Evolutionary conservation across 2,797 vertebrate species (phyloP), one percentile per base, ranked within the genome.

Genomic region (Platalea minor): DNA sequence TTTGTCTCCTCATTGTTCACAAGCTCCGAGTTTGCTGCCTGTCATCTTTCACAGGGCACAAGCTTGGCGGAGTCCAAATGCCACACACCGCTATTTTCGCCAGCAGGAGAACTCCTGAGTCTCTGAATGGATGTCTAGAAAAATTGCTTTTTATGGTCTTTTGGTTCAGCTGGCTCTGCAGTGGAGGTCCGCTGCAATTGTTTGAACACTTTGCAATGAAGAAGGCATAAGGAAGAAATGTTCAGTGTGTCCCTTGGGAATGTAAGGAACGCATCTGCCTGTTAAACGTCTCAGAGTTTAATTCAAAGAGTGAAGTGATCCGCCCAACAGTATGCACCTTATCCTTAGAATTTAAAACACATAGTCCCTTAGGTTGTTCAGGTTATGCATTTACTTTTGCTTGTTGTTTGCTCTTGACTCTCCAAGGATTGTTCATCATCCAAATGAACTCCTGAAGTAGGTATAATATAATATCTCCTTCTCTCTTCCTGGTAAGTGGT

Each of bases 61-160:
- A 83, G 33, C 28, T 51, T 90, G 91, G 86, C 86, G 77, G 87
- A 51, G 63, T 75, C 75, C 81, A 89, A 90, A 91, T 86, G 73
- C 64, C 78, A 76, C 63, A 13, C 11, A 45, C 39, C 3, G 9
- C 50, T 95, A 9, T 68, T 96, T 84, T 83, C 18, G 17, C 74
- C 57, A 63, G 17, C 35, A 64, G 87, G 33, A 81, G 73, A 88
- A 74, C 63, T 51, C 79, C 75, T 65, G 59, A 8, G 77, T 89
- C 85, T 85, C 53, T 90, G 61, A 46, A 83, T 35, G 25, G 50
- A 37, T 95, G 45, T 72, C 78, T 70, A 85, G 23, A 93, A 90
- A 95, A 95, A 91, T 69, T 91, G 77, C 45, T 64, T 93, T 95
- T 81, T 81, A 23, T 87, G 43, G 39, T 91, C 51, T 85, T 95